These are phyloP conservation scores for Pandion haliaetus DNA, from an alignment of 2,113 vertebrate genomes.

Conservation along the genomic window DNA sequence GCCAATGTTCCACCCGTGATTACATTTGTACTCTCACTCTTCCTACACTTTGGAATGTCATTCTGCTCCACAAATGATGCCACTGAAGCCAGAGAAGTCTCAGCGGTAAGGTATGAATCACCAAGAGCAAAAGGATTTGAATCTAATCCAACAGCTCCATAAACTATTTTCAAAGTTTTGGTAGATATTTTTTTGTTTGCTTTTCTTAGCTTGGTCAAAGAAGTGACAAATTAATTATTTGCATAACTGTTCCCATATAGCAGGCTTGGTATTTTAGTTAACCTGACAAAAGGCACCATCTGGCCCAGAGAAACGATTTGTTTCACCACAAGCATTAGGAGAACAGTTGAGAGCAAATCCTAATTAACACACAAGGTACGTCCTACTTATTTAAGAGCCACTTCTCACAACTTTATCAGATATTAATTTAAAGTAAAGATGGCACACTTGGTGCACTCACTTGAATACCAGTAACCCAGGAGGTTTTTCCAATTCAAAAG, in stretches of 20 bases:
- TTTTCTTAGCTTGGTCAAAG: neutral
- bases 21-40: neutral
- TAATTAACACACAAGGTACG: slow-evolving; percentile 18
- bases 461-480: neutral
- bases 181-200: neutral
- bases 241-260: neutral
- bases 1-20: neutral
- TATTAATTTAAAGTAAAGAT: neutral
- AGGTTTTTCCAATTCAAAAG: neutral
- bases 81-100: neutral
- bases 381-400: neutral
- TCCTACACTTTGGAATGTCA: neutral
- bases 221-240: slow-evolving; percentile 20
- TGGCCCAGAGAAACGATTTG: neutral
- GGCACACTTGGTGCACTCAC: neutral
- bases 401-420: neutral
- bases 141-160: neutral
- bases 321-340: neutral
- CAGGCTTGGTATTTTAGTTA: neutral
- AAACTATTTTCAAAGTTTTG: neutral
- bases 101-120: neutral
- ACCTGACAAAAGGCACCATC: slow-evolving; percentile 32
- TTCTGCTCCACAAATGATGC: neutral
- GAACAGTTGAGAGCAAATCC: neutral
- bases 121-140: neutral